Evolutionary conservation across 2,113 vertebrate genomes (phyloP).

Genomic region (Dolichotis patagonum): DNA sequence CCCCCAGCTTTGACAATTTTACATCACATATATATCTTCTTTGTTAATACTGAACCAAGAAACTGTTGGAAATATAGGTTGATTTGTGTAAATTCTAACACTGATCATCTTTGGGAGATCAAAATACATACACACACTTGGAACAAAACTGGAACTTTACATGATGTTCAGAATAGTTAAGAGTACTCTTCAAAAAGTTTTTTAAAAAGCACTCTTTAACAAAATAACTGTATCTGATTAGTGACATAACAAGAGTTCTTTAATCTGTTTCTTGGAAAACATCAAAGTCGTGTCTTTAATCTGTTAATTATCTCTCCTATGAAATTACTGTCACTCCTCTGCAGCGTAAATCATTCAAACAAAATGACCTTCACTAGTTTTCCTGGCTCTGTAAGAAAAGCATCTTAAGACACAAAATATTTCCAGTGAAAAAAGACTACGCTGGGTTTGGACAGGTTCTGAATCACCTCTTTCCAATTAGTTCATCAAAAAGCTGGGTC

Average conservation of each 20-base stretch:
- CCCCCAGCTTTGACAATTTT: neutral
- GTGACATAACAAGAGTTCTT: neutral
- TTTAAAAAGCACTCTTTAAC: neutral
- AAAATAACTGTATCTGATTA: neutral
- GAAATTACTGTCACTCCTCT: constrained; percentile 29
- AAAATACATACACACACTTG: neutral
- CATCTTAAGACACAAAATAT: neutral
- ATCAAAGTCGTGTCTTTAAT: neutral
- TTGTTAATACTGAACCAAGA: constrained; percentile 10
- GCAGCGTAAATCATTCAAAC: neutral
- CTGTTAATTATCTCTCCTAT: neutral
- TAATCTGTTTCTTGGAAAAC: neutral
- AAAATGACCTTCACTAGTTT: neutral
- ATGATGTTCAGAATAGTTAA: neutral
- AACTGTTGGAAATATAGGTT: neutral
- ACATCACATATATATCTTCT: neutral
- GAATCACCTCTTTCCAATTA: neutral
- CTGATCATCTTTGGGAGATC: neutral
- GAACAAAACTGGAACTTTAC: neutral
- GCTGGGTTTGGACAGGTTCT: neutral
- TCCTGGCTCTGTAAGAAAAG: neutral
- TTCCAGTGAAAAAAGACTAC: neutral
- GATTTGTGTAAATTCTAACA: neutral
- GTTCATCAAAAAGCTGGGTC: neutral
- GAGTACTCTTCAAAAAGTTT: neutral